Evolutionary conservation across 2,113 vertebrate genomes (phyloP).

Genomic region (Centrocercus urophasianus): DNA sequence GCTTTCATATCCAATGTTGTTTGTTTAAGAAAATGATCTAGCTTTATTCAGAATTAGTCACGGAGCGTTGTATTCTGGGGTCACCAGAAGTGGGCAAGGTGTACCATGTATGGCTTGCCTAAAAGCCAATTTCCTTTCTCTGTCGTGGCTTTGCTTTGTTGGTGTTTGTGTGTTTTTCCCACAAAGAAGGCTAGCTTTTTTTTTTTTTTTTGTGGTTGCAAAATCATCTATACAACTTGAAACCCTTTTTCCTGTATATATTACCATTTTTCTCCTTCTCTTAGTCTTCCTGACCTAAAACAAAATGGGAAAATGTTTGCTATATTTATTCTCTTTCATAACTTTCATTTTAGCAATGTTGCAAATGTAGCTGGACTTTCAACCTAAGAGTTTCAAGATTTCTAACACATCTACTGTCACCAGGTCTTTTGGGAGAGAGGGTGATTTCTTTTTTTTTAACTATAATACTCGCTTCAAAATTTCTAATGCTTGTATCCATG

Average conservation of each 20-base stretch:
- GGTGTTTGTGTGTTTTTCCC: background rate
- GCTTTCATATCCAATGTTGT: background rate
- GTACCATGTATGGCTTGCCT: background rate
- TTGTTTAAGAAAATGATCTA: background rate
- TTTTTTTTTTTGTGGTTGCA: background rate
- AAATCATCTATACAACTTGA: background rate
- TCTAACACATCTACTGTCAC: background rate
- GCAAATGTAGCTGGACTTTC: background rate
- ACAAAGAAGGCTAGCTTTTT: background rate
- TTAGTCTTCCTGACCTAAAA: background rate
- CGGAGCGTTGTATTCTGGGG: background rate
- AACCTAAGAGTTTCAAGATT: background rate
- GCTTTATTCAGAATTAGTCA: background rate
- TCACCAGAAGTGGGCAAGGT: background rate
- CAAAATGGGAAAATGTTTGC: background rate
- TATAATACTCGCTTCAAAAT: conserved; percentile 33
- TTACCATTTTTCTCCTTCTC: background rate
- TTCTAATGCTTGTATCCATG: conserved; percentile 61
- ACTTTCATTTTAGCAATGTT: background rate
- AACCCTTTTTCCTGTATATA: background rate
- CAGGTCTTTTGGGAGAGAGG: conserved; percentile 25
- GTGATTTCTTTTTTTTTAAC: background rate
- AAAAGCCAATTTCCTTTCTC: background rate
- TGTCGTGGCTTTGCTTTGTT: background rate
- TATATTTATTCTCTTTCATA: background rate